Base-by-base conservation (phyloP, 2,888 invertebrate species). In the Epinotia bilunana region DNA sequence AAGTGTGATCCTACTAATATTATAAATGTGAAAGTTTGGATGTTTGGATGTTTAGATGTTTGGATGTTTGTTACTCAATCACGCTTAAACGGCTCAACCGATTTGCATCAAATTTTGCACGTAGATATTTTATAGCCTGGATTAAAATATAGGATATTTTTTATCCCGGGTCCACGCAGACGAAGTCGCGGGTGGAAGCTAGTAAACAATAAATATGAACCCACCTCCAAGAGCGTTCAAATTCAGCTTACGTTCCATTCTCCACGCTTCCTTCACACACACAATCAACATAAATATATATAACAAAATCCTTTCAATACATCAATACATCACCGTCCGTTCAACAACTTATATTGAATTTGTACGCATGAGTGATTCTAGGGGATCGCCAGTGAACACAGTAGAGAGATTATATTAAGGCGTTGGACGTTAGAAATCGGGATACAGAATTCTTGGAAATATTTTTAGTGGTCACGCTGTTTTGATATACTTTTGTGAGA, bases 331-430 rank as follows among this genome's bases (percentile, higher is more conserved):
- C 64, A n/a, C 46, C 61, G 16, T 58, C n/a, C 68, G 57, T 57
- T 46, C 69, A 46, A 58, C 69, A 58, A 69, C 58, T 69, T 69
- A 60, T 69, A 69, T 69, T 60, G 69, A 60, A 69, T 69, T 60
- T 46, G 60, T 28, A 60, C 69, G 58, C 60, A 58, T 60, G 23
- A 58, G 69, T n/a, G 46, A 58, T 60, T 58, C 18, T 28, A 13
- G 16, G 28, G n/a, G 33, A 12, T 60, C 11, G 46, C 58, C 49
- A 53, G 16, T 69, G 58, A 46, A 46, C 16, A 68, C 16, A 20
- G 20, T 55, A 55, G 13, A 28, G 23, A 23, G 57, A 68, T 68
- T 57, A 68, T 60, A n/a, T 11, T 53, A 12, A 43, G 55, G 18
- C 23, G 6, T 57, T 60, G 69, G 58, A 69, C 58, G 11, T 28